These are phyloP conservation scores for Xerus inauris DNA, from an alignment of 2,113 vertebrate genomes.

Conservation along the genomic window DNA sequence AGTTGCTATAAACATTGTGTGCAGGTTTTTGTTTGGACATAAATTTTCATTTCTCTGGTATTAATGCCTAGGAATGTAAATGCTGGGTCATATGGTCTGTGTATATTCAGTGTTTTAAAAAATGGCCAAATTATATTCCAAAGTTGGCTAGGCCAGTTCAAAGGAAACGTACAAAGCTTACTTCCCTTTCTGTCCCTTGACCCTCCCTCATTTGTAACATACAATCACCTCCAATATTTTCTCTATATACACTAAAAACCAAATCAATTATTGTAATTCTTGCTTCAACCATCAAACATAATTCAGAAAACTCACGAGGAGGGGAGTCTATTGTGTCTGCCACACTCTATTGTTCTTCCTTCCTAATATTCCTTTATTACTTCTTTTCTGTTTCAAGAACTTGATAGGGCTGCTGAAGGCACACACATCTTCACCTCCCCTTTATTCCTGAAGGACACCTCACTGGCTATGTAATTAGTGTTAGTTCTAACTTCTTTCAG, in stretches of 20 bases:
- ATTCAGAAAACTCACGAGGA: conserved; percentile 24
- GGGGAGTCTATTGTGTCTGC: background rate
- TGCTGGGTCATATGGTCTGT: background rate
- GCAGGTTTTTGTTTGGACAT: background rate
- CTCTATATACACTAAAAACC: background rate
- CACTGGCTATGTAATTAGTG: background rate
- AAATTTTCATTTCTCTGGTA: background rate
- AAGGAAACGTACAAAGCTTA: background rate
- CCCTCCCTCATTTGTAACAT: background rate
- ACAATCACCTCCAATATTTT: background rate
- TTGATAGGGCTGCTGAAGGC: background rate
- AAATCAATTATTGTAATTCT: background rate
- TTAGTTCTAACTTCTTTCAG: background rate
- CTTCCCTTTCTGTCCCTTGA: background rate
- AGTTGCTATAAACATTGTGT: background rate
- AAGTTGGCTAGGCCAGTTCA: background rate
- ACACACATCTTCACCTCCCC: background rate
- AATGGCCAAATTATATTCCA: background rate
- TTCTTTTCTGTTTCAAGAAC: conserved; percentile 17
- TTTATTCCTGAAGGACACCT: conserved; percentile 6
- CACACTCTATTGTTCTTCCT: background rate
- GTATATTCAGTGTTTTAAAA: background rate
- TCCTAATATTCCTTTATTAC: background rate
- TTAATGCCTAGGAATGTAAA: background rate
- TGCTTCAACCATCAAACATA: background rate